Base-by-base conservation (phyloP, 2,888 invertebrate species). In the Macropis europaea region DNA sequence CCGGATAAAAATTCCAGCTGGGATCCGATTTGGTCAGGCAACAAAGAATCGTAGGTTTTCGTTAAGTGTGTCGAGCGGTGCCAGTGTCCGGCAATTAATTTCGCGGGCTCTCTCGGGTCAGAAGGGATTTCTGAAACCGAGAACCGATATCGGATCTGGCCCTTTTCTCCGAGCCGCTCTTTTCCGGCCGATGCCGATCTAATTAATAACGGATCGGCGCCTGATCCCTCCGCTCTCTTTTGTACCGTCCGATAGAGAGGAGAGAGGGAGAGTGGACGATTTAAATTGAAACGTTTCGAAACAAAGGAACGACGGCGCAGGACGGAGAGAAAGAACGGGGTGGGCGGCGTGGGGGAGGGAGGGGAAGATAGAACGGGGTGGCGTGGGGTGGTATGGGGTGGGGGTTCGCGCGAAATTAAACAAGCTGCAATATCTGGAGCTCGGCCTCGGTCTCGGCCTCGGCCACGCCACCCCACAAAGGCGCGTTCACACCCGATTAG, bases 201-300 rank as follows among this genome's bases (percentile, higher is more conserved):
- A 87, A 88, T 88, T 88, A 88, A 88, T 88, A 87, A 88, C 87
- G 85, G 87, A 88, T 87, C 87, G 86, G 87, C 87, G 87, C 87
- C 86, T 86, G 84, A 70, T 57, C 71, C 74, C 63, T 53, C 50
- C 43, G 54, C 40, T 36, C 70, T 36, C 53, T 47, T 34, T 36
- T 40, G 15, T 34, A n/a, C 53, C 30, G 43, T 63, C 50, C 40
- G 40, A 6, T 45, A 50, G 42, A 56, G 43, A 57, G 30, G 19
- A 17, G 47, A 48, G 61, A 64, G 68, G 62, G 54, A 68, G 66
- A 59, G 40, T 68, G 79, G 78, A 73, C 74, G 84, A 88, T 88
- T 88, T 86, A 88, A 88, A 88, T 88, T 88, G 88, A 88, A 88
- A 86, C 86, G 85, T 88, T n/a, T 84, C 81, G 87, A 87, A 88